Base-by-base conservation (phyloP, 2,888 invertebrate genomes). In the Luffia ferchaultella region DNA sequence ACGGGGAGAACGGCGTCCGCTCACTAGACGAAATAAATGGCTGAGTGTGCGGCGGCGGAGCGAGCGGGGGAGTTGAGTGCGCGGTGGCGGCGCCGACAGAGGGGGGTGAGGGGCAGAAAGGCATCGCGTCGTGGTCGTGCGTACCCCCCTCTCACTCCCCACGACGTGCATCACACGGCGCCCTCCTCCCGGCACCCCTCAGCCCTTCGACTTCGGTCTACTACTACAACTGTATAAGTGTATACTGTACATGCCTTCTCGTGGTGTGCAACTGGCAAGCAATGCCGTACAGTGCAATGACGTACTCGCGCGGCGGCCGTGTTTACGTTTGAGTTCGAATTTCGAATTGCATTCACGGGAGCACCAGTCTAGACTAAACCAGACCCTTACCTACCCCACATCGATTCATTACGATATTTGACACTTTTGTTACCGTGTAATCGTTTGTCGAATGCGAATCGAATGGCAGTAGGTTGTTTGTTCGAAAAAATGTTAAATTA, bases 1-100 rank as follows among this genome's bases (percentile, higher is more conserved):
- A 72, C 72, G 70, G 71, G 67, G 72, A 67, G 68, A 63, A 64
- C 56, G 56, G 67, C 68, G 30, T 70, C 70, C 71, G 67, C 68
- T 72, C 68, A 68, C 70, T 70, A 76, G 78, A 79, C 78, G 72
- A 16, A n/a, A 43, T 12, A 45, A 20, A 30, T 30, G 30, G 30
- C 12, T 30, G 30, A 12, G 30, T 30, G 30, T 30, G 30, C 5
- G 30, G 30, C 5, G 5, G 30, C 5, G 30, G 30, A 12, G 5
- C 30, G 30, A 30, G 30, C 5, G 5, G 30, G 5, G 30, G 30
- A 12, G 30, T 12, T n/a, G n/a, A n/a, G 30, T 30, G 30, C 48
- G 48, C 41, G 48, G 42, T 18, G 48, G 41, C 30, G 40, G 40
- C 48, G 48, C 48, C 48, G 48, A 40, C 16, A 16, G 30, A 3